These are phyloP conservation scores for Zoanthus gigantus DNA, from an alignment of 92 coral and sea anemone species.

Conservation along the genomic window DNA sequence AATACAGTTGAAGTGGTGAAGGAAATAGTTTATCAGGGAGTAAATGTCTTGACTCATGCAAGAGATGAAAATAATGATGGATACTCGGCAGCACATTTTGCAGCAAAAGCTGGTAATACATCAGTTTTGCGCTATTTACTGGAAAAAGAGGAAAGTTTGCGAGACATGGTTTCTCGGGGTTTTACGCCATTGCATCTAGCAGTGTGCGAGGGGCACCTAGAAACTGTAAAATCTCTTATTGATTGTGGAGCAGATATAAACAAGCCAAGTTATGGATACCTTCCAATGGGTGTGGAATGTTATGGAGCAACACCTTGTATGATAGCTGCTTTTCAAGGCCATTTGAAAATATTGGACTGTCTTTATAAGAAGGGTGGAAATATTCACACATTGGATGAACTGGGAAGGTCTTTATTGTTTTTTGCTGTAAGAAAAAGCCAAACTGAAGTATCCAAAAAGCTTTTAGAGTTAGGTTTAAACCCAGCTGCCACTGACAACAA, in stretches of 20 bases:
- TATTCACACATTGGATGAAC: slow-evolving; percentile 5
- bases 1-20: slow-evolving; percentile 25
- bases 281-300: slow-evolving; percentile 39
- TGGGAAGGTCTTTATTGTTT: slow-evolving; percentile 30
- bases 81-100: slow-evolving; percentile 16
- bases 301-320: slow-evolving; percentile 43
- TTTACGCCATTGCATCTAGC: slow-evolving; percentile 47
- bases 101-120: slow-evolving; percentile 44
- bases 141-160: slow-evolving; percentile 37
- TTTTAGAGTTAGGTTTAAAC: slow-evolving; percentile 1
- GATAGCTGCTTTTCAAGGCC: slow-evolving; percentile 46
- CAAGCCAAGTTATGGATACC: slow-evolving; percentile 31
- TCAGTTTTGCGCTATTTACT: slow-evolving; percentile 6
- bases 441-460: neutral
- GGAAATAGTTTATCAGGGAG: slow-evolving; percentile 19
- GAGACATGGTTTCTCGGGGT: slow-evolving; percentile 16
- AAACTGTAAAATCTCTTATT: slow-evolving; percentile 31
- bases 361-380: slow-evolving; percentile 33
- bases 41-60: neutral
- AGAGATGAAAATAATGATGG: slow-evolving; percentile 7
- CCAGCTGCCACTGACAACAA: slow-evolving; percentile 3
- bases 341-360: neutral
- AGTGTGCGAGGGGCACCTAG: slow-evolving; percentile 15
- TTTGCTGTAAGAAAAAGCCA: slow-evolving; percentile 28
- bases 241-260: slow-evolving; percentile 40